phyloP scores from a whole-genome alignment of 2,113 vertebrate genomes.

The Dicaeum eximium region DNA sequence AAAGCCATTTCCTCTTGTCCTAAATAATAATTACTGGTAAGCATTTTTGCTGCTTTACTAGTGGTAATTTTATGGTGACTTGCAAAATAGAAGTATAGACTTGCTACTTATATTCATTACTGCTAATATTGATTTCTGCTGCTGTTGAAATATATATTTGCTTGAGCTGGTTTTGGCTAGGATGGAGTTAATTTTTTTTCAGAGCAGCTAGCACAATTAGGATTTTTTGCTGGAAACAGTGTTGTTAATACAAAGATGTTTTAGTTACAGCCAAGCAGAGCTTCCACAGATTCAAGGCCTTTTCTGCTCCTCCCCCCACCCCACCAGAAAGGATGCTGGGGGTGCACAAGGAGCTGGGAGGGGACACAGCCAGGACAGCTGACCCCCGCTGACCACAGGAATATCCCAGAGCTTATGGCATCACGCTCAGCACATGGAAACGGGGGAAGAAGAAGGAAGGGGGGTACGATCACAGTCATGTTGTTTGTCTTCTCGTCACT shows the following conservation, averaged over 20 bases:
- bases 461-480: background rate
- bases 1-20: background rate
- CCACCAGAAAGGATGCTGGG: accelerated
- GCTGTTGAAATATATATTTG: background rate
- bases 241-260: background rate
- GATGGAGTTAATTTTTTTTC: background rate
- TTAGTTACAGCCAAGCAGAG: background rate
- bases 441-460: background rate
- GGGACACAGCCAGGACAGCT: background rate
- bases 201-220: background rate
- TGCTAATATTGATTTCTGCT: background rate
- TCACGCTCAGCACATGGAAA: background rate
- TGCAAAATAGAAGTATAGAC: background rate
- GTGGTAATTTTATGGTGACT: background rate
- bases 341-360: background rate
- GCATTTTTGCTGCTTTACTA: background rate
- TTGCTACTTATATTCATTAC: background rate
- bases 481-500: background rate
- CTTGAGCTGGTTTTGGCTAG: background rate
- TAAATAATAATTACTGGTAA: background rate
- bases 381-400: background rate
- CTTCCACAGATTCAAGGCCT: background rate
- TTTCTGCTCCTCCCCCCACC: background rate
- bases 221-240: background rate
- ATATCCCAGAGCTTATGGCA: background rate